These are phyloP conservation scores for Xestia c-nigrum DNA, from an alignment of 2,888 invertebrate genomes.

Conservation along the genomic window DNA sequence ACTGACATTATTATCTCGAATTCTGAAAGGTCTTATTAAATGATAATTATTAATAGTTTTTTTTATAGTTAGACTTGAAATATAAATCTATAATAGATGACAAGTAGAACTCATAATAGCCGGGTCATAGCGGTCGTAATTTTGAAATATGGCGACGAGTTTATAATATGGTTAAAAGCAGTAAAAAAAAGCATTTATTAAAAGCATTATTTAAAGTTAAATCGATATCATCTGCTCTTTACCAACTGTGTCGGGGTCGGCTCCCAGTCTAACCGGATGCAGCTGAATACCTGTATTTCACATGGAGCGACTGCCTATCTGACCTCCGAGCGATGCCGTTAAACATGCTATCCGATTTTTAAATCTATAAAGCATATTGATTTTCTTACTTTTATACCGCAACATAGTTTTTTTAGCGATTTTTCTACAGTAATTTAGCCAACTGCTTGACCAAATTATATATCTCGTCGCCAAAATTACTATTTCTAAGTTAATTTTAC, in stretches of 20 bases:
- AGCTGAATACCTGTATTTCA: conserved; percentile 4
- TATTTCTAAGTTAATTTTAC: conserved; percentile 31
- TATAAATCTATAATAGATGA: conserved; percentile 46
- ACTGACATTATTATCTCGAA: conserved; percentile 51
- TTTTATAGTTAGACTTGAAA: conserved; percentile 43
- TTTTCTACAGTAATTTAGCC: neutral
- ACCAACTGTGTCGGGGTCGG: neutral
- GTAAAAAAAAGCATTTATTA: conserved; percentile 27
- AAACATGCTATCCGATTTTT: too few relatives aligned
- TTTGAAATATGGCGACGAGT: conserved; percentile 11
- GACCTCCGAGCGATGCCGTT: neutral
- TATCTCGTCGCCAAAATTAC: conserved; percentile 24
- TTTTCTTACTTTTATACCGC: conserved; percentile 30
- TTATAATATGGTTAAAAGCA: conserved; percentile 9
- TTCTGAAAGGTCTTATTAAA: conserved; percentile 55
- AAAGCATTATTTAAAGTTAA: conserved; percentile 16
- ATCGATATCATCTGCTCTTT: neutral
- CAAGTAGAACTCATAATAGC: conserved; percentile 44
- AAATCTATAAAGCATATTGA: neutral
- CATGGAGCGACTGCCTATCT: neutral
- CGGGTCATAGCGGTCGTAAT: conserved; percentile 46
- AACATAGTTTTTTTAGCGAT: neutral
- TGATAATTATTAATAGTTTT: conserved; percentile 35
- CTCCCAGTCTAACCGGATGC: neutral
- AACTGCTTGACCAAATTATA: conserved; percentile 1